Evolutionary conservation across 2,797 vertebrate species (phyloP).

Genomic region (Semotilus atromaculatus): DNA sequence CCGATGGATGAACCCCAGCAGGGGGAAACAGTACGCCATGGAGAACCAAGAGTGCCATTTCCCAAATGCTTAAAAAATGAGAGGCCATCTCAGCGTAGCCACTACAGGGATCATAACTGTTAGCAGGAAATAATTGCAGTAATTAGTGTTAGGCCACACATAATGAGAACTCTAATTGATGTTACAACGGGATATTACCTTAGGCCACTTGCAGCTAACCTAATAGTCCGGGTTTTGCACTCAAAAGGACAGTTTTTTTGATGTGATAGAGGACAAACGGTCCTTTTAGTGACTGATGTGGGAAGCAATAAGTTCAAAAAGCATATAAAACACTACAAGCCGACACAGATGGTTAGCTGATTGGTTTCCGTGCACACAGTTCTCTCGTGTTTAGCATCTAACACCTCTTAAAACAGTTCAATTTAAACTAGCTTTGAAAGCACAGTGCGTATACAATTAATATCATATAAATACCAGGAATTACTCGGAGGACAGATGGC

Average conservation of each 20-base stretch:
- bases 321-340: neutral
- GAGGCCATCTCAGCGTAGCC: conserved; percentile 12
- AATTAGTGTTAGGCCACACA: conserved; percentile 59
- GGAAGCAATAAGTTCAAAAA: conserved; percentile 16
- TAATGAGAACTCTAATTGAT: conserved; percentile 63
- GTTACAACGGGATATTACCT: conserved; percentile 59
- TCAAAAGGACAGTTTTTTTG: conserved; percentile 19
- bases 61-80: conserved; percentile 7
- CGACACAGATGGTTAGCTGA: conserved; percentile 30
- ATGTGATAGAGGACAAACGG: conserved; percentile 25
- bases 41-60: conserved; percentile 12
- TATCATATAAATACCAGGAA: conserved; percentile 58
- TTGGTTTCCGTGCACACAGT: neutral
- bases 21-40: neutral
- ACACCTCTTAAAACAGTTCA: conserved; percentile 33
- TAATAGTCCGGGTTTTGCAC: conserved; percentile 34
- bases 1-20: conserved; percentile 16
- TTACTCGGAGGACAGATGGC: conserved; percentile 44
- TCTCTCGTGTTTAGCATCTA: neutral
- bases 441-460: conserved; percentile 56
- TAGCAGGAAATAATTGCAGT: conserved; percentile 61
- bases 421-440: conserved; percentile 22
- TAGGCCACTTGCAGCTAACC: conserved; percentile 53
- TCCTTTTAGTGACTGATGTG: conserved; percentile 10
- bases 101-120: conserved; percentile 54